Base-by-base conservation (phyloP, 1,140 invertebrate genomes). In the Rhagoletis zephyria region DNA sequence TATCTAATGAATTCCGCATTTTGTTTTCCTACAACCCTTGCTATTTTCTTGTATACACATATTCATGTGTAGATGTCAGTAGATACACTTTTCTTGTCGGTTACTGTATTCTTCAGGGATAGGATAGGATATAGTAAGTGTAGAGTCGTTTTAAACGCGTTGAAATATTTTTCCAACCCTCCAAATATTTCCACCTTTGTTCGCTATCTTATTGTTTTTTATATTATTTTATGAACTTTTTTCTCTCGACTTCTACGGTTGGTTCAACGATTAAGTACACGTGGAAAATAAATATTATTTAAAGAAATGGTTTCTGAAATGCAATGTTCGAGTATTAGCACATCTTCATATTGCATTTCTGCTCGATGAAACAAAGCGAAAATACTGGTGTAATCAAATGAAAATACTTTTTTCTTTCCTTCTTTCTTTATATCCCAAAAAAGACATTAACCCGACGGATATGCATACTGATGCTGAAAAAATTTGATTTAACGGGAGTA, bases 211-310 rank as follows among this genome's bases (percentile, higher is more conserved):
- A 45, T 74, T 74, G 45, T 40, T 74, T 74, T 74, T 40, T 14
- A 48, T 74, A 45, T 45, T 45, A 42, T 74, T 48, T 74, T 45
- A 74, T 74, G 67, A 45, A 74, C 45, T 74, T 74, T 74, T 74
- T 42, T 74, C 10, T 45, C 67, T 30, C 40, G 45, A 74, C 42
- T 74, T 74, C 67, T 45, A 30, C 30, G 16, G 67, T 30, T 48
- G 42, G 12, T 74, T 74, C 67, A 74, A 74, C 6, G 45, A 14
- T 42, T 48, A 9, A 16, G 16, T 40, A 42, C 14, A 45, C 30
- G 42, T 4, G 30, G 30, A 30, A 70, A 12, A 70, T 42, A 48
- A 30, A 30, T 30, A 30, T 30, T 30, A 30, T 30, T 30, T 0
- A 30, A 30, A 1, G 0, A 1, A 30, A 30, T 30, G 30, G 30